Percentiles rank a stretch among this genome's conserved stretches.
These are phyloP conservation scores for Epizoanthus fatuus DNA, from an alignment of 92 coral and sea anemone genomes.

Conservation along the genomic window DNA sequence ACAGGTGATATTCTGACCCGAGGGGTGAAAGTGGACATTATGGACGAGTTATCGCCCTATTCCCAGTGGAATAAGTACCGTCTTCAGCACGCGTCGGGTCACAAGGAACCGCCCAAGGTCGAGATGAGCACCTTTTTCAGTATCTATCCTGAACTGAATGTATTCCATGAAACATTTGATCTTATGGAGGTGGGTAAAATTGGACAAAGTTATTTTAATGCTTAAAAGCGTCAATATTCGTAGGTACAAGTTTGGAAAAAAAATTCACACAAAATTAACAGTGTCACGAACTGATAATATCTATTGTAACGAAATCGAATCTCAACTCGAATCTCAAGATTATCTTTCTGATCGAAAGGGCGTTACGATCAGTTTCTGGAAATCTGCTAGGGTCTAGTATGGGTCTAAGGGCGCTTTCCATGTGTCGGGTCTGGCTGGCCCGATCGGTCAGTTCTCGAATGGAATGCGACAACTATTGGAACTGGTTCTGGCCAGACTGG, in stretches of 20 bases:
- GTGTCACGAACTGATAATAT: neutral
- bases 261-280: too few species aligned
- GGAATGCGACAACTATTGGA: too few species aligned
- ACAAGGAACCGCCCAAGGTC: constrained; percentile 77
- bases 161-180: constrained; percentile 51
- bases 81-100: constrained; percentile 51
- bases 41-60: constrained; percentile 76
- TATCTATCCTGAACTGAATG: constrained; percentile 76
- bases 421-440: too few species aligned
- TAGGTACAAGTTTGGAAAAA: too few species aligned
- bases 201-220: neutral
- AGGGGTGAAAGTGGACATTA: constrained; percentile 75
- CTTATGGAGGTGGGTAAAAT: constrained; percentile 63
- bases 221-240: neutral
- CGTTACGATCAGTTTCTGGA: too few species aligned
- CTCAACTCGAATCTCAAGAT: too few species aligned
- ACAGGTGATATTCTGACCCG: constrained; percentile 60
- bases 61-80: constrained; percentile 77
- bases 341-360: too few species aligned
- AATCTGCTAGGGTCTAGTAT: too few species aligned
- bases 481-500: too few species aligned
- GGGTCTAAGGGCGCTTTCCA: too few species aligned
- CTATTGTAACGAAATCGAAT: too few species aligned
- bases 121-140: constrained; percentile 62
- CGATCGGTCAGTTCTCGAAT: too few species aligned